Evolutionary conservation across 2,888 invertebrate species (phyloP).

Genomic region (Fragum whitleyi): DNA sequence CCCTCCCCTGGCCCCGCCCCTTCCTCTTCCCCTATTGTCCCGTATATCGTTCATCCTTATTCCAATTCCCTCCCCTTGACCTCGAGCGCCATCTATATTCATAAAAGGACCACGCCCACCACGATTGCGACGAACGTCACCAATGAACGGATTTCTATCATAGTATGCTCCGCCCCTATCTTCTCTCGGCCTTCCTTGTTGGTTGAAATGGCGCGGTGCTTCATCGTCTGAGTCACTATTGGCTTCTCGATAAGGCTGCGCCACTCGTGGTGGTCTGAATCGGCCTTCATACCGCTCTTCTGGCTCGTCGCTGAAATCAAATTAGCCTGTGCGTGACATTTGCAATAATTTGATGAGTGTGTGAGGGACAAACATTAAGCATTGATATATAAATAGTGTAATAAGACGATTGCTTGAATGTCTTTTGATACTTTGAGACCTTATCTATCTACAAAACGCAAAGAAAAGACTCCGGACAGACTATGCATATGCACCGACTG

Average conservation of each 20-base stretch:
- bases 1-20: background rate
- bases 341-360: no score
- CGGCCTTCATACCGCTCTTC: background rate
- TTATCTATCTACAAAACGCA: no score
- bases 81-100: background rate
- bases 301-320: background rate
- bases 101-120: background rate
- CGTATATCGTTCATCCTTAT: background rate
- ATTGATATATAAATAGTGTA: background rate
- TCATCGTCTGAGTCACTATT: constrained; percentile 13
- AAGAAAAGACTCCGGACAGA: background rate
- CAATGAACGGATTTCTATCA: background rate
- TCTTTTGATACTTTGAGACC: no score
- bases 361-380: background rate
- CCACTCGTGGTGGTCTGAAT: constrained; percentile 6
- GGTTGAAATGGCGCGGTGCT: background rate
- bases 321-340: no score
- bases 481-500: background rate
- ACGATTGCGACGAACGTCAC: background rate
- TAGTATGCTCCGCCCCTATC: background rate
- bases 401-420: no score
- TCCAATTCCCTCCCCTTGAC: background rate
- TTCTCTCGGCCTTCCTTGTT: background rate
- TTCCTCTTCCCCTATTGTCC: background rate
- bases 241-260: background rate